Evolutionary conservation across 2,113 vertebrate species (phyloP).

Genomic region (Noturus placidus): DNA sequence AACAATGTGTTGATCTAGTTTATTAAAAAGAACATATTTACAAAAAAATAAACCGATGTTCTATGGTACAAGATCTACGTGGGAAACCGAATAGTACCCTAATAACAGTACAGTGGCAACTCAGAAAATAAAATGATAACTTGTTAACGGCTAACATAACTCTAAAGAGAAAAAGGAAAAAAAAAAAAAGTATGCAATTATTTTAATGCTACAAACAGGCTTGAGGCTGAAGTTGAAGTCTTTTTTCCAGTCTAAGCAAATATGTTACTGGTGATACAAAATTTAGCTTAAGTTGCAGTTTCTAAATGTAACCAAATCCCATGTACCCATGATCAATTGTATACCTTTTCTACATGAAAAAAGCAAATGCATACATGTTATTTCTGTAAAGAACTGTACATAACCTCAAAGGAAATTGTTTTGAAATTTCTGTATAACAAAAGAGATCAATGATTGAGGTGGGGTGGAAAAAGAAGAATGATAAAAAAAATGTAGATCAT

Average conservation of each 20-base stretch:
- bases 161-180: constrained; percentile 22
- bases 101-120: constrained; percentile 29
- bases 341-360: neutral
- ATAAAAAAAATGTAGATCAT: constrained; percentile 43
- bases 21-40: constrained; percentile 74
- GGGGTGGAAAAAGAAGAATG: constrained; percentile 39
- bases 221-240: constrained; percentile 64
- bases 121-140: constrained; percentile 27
- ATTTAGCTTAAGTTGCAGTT: constrained; percentile 6
- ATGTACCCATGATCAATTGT: constrained; percentile 18
- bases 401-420: neutral
- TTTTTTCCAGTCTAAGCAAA: constrained; percentile 18
- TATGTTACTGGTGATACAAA: neutral
- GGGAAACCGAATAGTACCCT: constrained; percentile 48
- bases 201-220: constrained; percentile 94
- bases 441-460: constrained; percentile 44
- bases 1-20: constrained; percentile 52
- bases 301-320: neutral
- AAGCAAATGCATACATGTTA: neutral
- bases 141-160: constrained; percentile 54
- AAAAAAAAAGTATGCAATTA: constrained; percentile 83
- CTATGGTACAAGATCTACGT: neutral
- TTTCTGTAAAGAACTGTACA: neutral
- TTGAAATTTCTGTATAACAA: neutral
- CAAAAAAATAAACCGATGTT: constrained; percentile 52